Percentiles rank a stretch among this genome's conserved stretches.
These are phyloP conservation scores for Grapholita molesta DNA, from an alignment of 1,140 invertebrate species.

Conservation along the genomic window DNA sequence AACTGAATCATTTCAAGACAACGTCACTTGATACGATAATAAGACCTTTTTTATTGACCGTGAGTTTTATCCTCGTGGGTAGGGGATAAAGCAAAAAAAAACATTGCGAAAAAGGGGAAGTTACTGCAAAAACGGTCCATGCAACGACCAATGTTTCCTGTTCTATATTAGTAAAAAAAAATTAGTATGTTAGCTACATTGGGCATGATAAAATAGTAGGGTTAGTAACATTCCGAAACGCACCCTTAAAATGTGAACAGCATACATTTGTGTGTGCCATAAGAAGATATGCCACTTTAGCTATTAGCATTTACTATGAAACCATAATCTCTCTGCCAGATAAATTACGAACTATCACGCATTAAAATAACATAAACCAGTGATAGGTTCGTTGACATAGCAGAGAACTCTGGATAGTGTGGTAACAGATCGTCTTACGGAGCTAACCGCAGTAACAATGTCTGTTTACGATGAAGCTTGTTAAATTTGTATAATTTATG, in stretches of 20 bases:
- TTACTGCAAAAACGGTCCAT: too few relatives aligned
- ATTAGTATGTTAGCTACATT: too few relatives aligned
- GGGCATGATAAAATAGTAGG: too few relatives aligned
- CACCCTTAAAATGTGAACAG: too few relatives aligned
- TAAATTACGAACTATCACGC: background rate
- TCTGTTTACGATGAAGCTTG: background rate
- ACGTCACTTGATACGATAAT: background rate
- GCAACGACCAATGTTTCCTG: too few relatives aligned
- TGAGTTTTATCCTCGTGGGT: too few relatives aligned
- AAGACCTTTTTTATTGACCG: background rate
- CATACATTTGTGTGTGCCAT: too few relatives aligned
- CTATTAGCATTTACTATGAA: background rate
- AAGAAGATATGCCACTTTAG: too few relatives aligned
- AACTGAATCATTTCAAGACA: background rate
- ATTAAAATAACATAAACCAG: conserved; percentile 1
- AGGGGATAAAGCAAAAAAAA: too few relatives aligned
- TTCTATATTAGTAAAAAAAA: too few relatives aligned
- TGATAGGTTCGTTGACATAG: conserved; percentile 13
- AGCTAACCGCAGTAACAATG: background rate
- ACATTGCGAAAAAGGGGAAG: too few relatives aligned
- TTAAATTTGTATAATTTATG: background rate
- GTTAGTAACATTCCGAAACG: too few relatives aligned
- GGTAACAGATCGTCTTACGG: conserved; percentile 9
- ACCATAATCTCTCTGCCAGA: background rate
- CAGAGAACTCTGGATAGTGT: background rate